Conservation (phyloP, 2,797 vertebrate species). For the Chromis chromis region DNA sequence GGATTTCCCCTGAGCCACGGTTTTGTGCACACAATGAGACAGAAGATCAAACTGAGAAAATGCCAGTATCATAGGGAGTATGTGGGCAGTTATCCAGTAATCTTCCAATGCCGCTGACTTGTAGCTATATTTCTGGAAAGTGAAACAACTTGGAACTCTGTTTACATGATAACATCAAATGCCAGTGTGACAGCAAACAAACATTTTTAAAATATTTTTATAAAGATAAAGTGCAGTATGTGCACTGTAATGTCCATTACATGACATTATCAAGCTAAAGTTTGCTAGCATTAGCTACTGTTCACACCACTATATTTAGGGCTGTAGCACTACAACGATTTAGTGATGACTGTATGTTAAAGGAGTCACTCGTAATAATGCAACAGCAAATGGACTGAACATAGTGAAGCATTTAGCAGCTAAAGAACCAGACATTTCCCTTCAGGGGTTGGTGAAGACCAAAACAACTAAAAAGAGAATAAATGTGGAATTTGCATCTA, state of each 20-base stretch:
- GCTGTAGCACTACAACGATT: too few relatives aligned
- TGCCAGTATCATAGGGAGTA: background rate
- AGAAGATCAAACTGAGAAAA: slow-evolving; percentile 10
- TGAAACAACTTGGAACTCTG: background rate
- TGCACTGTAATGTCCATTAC: too few relatives aligned
- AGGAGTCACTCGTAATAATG: background rate
- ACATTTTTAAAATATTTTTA: too few relatives aligned
- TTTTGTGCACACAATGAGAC: slow-evolving; percentile 5
- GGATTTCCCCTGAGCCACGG: slow-evolving; percentile 48
- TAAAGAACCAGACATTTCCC: background rate
- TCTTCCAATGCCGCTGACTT: background rate
- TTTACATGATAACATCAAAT: too few relatives aligned
- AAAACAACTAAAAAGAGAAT: slow-evolving; percentile 4
- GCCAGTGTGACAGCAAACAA: too few relatives aligned
- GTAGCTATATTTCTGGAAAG: background rate
- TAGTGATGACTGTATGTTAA: background rate
- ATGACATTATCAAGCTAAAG: too few relatives aligned
- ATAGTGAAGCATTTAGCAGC: background rate
- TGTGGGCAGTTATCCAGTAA: background rate
- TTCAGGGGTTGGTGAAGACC: background rate
- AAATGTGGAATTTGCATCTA: background rate
- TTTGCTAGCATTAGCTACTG: too few relatives aligned
- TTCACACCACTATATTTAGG: too few relatives aligned
- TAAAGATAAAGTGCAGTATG: too few relatives aligned
- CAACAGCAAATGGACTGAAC: background rate